phyloP scores from a whole-genome alignment of 2,797 vertebrate species.

The Gadopsis bispinosus region DNA sequence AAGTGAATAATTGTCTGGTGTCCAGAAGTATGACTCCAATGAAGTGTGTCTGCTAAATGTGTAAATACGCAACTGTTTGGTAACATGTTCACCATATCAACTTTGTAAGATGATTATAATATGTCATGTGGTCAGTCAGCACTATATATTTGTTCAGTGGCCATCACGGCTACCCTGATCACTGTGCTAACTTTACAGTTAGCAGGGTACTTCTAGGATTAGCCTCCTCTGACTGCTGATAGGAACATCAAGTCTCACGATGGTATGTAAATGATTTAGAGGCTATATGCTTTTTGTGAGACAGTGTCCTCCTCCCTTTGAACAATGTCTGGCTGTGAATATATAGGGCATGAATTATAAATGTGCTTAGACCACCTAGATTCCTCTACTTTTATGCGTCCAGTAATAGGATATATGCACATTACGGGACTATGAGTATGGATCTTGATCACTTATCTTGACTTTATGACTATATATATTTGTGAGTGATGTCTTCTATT shows the following conservation, averaged over 20 bases:
- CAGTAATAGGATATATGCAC: not conserved
- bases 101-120: not conserved
- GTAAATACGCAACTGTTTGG: not conserved
- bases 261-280: conserved; percentile 49
- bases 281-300: conserved; percentile 17
- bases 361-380: conserved; percentile 35
- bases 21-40: not conserved
- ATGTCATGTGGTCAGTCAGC: not conserved
- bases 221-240: not conserved
- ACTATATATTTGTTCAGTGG: not conserved
- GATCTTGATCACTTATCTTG: not conserved
- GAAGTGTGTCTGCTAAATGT: not conserved
- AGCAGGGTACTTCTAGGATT: not conserved
- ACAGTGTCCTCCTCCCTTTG: conserved; percentile 14
- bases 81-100: not conserved
- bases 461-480: not conserved
- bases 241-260: conserved; percentile 7
- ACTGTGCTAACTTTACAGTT: not conserved
- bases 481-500: not conserved
- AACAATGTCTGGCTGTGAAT: conserved; percentile 39
- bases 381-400: conserved; percentile 22
- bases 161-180: not conserved
- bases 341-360: conserved; percentile 52
- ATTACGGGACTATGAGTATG: not conserved
- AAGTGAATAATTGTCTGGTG: not conserved